Evolutionary conservation across 2,888 invertebrate species (phyloP).

Genomic region (Eubasilissa splendida): DNA sequence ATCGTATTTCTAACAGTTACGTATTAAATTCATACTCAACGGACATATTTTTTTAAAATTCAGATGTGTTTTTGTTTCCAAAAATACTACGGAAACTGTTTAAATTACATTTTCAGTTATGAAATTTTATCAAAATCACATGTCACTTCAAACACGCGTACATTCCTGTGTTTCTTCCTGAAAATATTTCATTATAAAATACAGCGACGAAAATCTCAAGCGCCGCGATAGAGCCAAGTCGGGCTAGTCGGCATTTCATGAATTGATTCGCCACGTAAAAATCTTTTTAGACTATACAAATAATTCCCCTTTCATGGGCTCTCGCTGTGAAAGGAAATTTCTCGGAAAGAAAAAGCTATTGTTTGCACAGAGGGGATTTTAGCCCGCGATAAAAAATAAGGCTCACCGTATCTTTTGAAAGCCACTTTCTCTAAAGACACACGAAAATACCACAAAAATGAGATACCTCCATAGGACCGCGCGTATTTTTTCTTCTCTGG

Average conservation of each 20-base stretch:
- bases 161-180: not conserved
- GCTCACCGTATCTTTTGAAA: constrained; percentile 34
- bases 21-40: too few species aligned
- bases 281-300: constrained; percentile 20
- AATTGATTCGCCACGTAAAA: constrained; percentile 33
- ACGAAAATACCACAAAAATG: constrained; percentile 12
- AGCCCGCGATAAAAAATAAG: constrained; percentile 25
- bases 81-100: not conserved
- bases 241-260: constrained; percentile 11
- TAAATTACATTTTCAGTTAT: too few species aligned
- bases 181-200: constrained; percentile 13
- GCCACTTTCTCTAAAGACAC: constrained; percentile 31
- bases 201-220: not conserved
- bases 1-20: too few species aligned
- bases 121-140: too few species aligned
- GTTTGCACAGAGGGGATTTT: constrained; percentile 35
- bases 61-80: too few species aligned
- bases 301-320: constrained; percentile 28
- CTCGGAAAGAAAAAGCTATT: constrained; percentile 21
- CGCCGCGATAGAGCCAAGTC: not conserved
- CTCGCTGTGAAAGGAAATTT: constrained; percentile 15
- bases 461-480: not conserved
- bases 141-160: not conserved
- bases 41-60: too few species aligned
- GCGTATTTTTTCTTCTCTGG: not conserved